These are phyloP conservation scores for Nebria ingens DNA, from an alignment of 1,140 invertebrate genomes.

Conservation along the genomic window DNA sequence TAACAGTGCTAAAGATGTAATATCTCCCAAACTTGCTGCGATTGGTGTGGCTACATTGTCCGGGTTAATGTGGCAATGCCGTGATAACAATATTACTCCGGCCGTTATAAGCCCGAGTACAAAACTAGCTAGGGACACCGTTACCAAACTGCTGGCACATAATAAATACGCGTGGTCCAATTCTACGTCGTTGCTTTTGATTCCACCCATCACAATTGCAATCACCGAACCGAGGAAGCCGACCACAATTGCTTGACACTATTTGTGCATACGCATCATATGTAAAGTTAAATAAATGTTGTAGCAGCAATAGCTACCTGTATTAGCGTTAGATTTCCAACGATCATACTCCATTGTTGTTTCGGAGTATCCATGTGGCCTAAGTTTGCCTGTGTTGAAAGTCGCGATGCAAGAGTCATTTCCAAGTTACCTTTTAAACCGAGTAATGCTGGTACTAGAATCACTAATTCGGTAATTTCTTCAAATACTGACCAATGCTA, in stretches of 20 bases:
- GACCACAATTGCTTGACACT: conserved; percentile 81
- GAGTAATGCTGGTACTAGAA: conserved; percentile 87
- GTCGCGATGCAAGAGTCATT: conserved; percentile 90
- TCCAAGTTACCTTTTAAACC: conserved; percentile 95
- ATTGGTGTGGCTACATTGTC: conserved; percentile 88
- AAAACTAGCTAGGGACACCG: conserved; percentile 66
- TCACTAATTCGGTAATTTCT: conserved; percentile 80
- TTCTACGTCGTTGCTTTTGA: conserved; percentile 60
- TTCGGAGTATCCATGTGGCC: conserved; percentile 62
- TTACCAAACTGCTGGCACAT: conserved; percentile 68
- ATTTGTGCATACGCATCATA: conserved; percentile 16
- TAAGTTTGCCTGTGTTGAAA: conserved; percentile 83
- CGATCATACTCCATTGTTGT: conserved; percentile 61
- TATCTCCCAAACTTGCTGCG: conserved; percentile 76
- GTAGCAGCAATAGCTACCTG: conserved; percentile 53
- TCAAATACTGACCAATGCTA: conserved; percentile 80
- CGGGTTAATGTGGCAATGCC: conserved; percentile 68
- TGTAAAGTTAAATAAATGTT: neutral
- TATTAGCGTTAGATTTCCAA: conserved; percentile 79
- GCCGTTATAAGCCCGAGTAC: conserved; percentile 60
- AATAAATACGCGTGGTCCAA: conserved; percentile 65
- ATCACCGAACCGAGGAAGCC: conserved; percentile 73
- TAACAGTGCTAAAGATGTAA: conserved; percentile 65
- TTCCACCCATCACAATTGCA: conserved; percentile 70
- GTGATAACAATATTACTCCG: conserved; percentile 54